These are phyloP conservation scores for Cantharis rustica DNA, from an alignment of 2,888 invertebrate genomes.

Conservation along the genomic window DNA sequence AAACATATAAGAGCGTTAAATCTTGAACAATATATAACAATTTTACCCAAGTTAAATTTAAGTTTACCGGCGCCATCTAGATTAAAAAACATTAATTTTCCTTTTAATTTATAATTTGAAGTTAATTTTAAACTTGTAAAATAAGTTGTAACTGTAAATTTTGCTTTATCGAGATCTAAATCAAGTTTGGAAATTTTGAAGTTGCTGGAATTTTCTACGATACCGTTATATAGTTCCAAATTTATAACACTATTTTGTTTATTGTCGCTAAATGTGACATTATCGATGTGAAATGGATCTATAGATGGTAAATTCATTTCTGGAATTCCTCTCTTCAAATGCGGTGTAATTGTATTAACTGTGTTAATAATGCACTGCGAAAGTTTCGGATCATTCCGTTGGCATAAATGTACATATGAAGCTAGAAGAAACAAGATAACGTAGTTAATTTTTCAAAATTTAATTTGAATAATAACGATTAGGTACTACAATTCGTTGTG, in stretches of 20 bases:
- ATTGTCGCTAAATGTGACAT: conserved; percentile 42
- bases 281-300: conserved; percentile 44
- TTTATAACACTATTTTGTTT: conserved; percentile 33
- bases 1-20: not conserved
- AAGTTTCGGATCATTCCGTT: conserved; percentile 44
- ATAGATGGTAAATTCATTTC: conserved; percentile 46
- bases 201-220: conserved; percentile 36
- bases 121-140: conserved; percentile 34
- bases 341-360: conserved; percentile 40
- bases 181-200: conserved; percentile 36
- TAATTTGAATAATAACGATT: too few species aligned
- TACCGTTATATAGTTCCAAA: conserved; percentile 38
- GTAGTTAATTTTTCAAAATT: too few species aligned
- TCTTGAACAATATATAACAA: not conserved
- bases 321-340: conserved; percentile 46
- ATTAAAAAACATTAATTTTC: conserved; percentile 42
- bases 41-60: not conserved
- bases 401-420: conserved; percentile 36
- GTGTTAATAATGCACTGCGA: conserved; percentile 45
- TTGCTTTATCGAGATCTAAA: not conserved
- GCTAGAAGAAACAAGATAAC: conserved; percentile 23
- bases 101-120: conserved; percentile 43
- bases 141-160: not conserved
- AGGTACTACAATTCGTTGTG: too few species aligned
- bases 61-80: conserved; percentile 21